Base-by-base conservation (phyloP, 2,888 invertebrate species). In the Pherbina coryleti region DNA sequence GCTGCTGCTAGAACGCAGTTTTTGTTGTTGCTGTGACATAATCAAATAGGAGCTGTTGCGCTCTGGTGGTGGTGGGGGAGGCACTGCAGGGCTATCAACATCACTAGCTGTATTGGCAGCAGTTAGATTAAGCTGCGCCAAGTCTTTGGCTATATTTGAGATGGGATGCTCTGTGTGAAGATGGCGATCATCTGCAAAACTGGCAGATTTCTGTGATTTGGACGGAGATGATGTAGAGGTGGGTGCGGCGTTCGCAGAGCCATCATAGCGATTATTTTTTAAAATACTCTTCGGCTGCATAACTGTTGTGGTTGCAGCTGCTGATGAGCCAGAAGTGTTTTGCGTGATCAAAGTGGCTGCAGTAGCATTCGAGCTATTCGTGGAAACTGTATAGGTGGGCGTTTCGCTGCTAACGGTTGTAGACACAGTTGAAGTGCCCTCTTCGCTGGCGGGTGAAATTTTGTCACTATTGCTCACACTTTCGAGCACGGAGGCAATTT, bases 21-120 rank as follows among this genome's bases (percentile, higher is more conserved):
- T 81, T 80, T 88, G 89, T 60, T 88, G 88, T 88, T 92, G 89
- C 84, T 94, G 95, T 9, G 93, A 93, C 95, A 96, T 96, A 37
- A 95, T 93, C 4, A 95, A 93, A 89, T 96, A 97, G 60, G 97
- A 97, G 34, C 96, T 96, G 78, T 96, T 96, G 80, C 97, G 92
- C 88, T 96, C 96, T 3, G 97, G 97, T 28, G 97, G 96, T 64
- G 94, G 93, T 0, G 96, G 94, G 73, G 94, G 92, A 11, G 89
- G 88, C 53, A 84, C 84, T 5, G 78, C 73, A 22, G 72, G 31
- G 11, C 55, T 83, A 72, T 86, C 85, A 70, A 82, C 81, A 80
- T 83, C 85, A 14, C 3, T 44, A 37, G 37, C 37, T 7, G 37
- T 8, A 37, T 37, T 37, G 31, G 70, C 69, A 19, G 53, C n/a